These are phyloP conservation scores for Rallus limicola DNA, from an alignment of 2,113 vertebrate genomes.

Conservation along the genomic window DNA sequence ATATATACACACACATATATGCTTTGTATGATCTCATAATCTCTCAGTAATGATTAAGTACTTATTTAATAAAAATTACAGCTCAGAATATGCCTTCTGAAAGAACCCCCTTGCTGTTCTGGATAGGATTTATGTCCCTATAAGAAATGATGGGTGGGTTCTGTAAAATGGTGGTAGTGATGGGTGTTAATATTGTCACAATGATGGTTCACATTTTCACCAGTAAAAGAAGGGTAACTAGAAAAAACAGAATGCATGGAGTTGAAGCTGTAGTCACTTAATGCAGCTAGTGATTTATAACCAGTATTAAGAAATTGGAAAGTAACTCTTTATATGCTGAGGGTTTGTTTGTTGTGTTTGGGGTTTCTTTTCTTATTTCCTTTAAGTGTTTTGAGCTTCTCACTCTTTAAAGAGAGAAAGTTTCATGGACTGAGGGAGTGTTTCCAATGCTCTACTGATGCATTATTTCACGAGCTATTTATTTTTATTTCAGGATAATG, in stretches of 20 bases:
- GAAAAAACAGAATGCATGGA: neutral
- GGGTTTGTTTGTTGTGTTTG: neutral
- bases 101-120: neutral
- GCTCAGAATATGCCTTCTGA: neutral
- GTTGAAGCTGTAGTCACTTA: neutral
- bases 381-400: neutral
- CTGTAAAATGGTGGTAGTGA: neutral
- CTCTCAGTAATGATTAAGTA: neutral
- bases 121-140: neutral
- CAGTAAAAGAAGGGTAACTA: neutral
- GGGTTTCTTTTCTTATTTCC: neutral
- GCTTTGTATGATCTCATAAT: neutral
- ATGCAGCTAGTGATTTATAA: neutral
- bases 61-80: neutral
- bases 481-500: neutral
- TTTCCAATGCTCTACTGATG: neutral
- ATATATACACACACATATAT: neutral
- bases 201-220: neutral
- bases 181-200: neutral
- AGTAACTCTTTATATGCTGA: neutral
- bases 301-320: neutral
- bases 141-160: neutral
- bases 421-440: neutral
- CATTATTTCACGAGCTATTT: neutral
- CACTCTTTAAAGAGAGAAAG: neutral